Evolutionary conservation across 2,888 invertebrate species (phyloP), one percentile per base, ranked within the genome.

Genomic region (Portevinia maculata): DNA sequence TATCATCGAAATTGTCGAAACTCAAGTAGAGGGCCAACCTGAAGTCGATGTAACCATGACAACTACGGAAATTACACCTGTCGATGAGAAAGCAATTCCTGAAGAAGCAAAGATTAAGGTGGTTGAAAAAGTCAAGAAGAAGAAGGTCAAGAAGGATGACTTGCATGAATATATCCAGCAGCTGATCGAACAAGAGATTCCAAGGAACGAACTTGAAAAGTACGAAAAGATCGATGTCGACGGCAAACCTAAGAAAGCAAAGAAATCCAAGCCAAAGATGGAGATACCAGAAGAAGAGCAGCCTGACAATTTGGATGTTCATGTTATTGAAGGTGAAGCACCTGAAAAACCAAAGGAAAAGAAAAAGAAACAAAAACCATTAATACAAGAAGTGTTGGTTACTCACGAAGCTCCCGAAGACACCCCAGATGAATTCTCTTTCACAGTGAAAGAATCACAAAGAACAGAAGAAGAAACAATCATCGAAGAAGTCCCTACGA

Each of bases 201-300:
- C 89, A 11, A 87, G 89, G 78, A 90, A 91, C 0, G 90, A 90
- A 84, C 87, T 90, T 0, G 91, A 91, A 75, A 89, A 89, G 85
- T 90, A 91, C 46, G 91, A 91, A 85, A 90, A 91, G 86, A 86
- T 87, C 13, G 90, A 90, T 17, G 79, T 90, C 0, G 90, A 91
- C 7, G 88, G 87, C n/a, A n/a, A n/a, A 34, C 87, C 87, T 3
- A 89, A 88, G 59, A 89, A 89, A 67, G 78, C 84, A 7, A 88
- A 88, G 53, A 88, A 88, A 34, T 67, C 85, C 1, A 89, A 88
- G 53, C 64, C 55, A 0, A 84, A 86, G 15, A 48, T 84, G 15
- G 65, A 85, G 60, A 62, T 83, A 30, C 50, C 85, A 7, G 32
- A 83, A 19, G 57, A 85, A 3, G 84, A 85, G 32, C 86, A 86